These are phyloP conservation scores for Anguilla anguilla DNA, from an alignment of 2,797 vertebrate species.

Conservation along the genomic window DNA sequence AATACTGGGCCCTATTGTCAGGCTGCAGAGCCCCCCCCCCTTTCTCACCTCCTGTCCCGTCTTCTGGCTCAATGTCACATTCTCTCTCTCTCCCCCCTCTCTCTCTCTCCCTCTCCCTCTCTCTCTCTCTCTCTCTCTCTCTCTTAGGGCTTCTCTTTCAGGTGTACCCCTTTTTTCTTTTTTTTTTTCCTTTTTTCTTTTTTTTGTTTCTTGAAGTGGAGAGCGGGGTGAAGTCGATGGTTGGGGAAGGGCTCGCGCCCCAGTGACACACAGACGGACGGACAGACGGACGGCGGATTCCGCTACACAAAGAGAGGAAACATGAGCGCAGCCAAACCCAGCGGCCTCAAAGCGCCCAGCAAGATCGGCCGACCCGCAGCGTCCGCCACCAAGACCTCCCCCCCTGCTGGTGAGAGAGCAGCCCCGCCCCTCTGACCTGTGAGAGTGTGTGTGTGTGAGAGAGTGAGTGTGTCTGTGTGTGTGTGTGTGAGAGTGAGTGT, in stretches of 20 bases:
- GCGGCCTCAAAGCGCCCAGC: slow-evolving; percentile 91
- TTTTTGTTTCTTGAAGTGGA: slow-evolving; percentile 18
- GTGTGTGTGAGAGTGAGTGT: background rate
- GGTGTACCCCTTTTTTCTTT: slow-evolving; percentile 23
- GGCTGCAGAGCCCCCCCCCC: background rate
- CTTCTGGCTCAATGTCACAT: background rate
- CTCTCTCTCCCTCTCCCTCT: background rate
- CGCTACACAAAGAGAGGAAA: slow-evolving; percentile 58
- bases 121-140: slow-evolving; percentile 44
- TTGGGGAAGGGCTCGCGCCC: slow-evolving; percentile 71
- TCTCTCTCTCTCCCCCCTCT: background rate
- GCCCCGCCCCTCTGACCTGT: background rate
- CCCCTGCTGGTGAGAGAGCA: slow-evolving; percentile 61
- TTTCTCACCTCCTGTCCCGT: background rate
- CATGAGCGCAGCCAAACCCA: slow-evolving; percentile 92
- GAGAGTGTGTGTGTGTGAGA: background rate
- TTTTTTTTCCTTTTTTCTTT: too few relatives aligned
- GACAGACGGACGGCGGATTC: slow-evolving; percentile 57
- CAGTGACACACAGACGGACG: slow-evolving; percentile 33
- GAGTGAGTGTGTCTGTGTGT: background rate
- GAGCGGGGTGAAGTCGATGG: slow-evolving; percentile 74
- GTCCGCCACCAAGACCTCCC: slow-evolving; percentile 70
- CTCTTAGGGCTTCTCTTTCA: background rate
- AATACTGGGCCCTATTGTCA: background rate
- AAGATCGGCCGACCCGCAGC: slow-evolving; percentile 83